Evolutionary conservation across 2,797 vertebrate genomes (phyloP).

Genomic region (Furcifer pardalis): DNA sequence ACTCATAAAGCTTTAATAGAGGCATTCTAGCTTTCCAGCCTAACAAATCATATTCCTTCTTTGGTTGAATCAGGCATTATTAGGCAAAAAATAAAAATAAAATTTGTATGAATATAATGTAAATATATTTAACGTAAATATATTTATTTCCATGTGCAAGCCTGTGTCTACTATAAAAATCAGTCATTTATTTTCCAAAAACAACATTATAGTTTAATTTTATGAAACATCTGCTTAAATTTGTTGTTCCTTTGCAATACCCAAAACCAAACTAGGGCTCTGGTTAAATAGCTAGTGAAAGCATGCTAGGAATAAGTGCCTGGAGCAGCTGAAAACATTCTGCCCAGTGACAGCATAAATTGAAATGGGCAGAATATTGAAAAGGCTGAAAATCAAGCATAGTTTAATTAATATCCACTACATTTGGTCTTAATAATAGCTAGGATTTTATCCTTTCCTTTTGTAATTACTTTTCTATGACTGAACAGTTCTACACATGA

Average conservation of each 20-base stretch:
- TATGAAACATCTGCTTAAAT: neutral
- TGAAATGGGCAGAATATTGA: slow-evolving; percentile 29
- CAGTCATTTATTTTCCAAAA: slow-evolving; percentile 15
- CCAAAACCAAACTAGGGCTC: neutral
- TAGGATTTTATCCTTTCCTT: slow-evolving; percentile 14
- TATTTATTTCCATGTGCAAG: neutral
- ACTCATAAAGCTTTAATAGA: neutral
- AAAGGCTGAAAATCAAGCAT: neutral
- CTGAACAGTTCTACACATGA: slow-evolving; percentile 14
- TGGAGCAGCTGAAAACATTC: slow-evolving; percentile 17
- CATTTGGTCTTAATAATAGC: neutral
- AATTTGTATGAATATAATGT: no score
- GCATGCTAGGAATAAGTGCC: neutral
- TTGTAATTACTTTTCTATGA: slow-evolving; percentile 23
- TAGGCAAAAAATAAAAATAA: no score
- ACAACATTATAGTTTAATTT: neutral
- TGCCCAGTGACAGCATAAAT: neutral
- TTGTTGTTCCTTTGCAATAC: neutral
- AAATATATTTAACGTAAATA: no score
- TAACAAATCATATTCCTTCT: neutral
- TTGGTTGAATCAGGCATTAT: neutral
- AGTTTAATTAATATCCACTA: slow-evolving; percentile 40
- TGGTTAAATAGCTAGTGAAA: neutral
- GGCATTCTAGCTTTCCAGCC: neutral
- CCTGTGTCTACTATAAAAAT: neutral